Evolutionary conservation across 1,140 invertebrate species (phyloP).

Genomic region (Himalopsyche phryganea): DNA sequence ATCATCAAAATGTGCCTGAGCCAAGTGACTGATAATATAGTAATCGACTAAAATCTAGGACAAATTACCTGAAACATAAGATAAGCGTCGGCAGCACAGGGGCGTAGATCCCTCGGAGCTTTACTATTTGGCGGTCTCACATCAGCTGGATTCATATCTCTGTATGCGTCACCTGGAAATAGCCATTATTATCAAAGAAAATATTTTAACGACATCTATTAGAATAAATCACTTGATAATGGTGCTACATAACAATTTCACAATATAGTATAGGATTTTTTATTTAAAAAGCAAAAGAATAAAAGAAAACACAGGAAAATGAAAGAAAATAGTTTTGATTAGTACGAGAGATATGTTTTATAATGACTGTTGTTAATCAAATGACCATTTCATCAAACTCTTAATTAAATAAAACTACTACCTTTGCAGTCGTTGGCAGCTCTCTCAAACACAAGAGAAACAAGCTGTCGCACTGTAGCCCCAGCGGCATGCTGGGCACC

Average conservation of each 20-base stretch:
- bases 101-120: conserved; percentile 76
- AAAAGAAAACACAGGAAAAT: not conserved
- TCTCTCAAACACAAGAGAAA: conserved; percentile 95
- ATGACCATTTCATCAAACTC: no score
- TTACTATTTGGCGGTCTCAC: conserved; percentile 72
- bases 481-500: conserved; percentile 93
- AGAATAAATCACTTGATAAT: no score
- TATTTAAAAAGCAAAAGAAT: not conserved
- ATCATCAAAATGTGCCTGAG: no score
- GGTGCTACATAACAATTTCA: no score
- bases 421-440: conserved; percentile 51
- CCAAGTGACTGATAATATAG: no score
- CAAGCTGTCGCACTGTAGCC: conserved; percentile 92
- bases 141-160: conserved; percentile 73
- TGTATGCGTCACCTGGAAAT: conserved; percentile 28
- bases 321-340: no score
- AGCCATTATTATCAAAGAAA: not conserved
- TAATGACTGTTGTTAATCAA: no score
- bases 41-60: no score
- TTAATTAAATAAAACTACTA: conserved; percentile 13
- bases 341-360: no score
- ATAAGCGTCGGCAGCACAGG: conserved; percentile 92
- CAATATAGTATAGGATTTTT: no score
- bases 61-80: conserved; percentile 92
- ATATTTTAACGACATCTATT: not conserved